Percentiles rank a stretch among this genome's conserved stretches.
Evolutionary conservation across 53 echinoderm and acorn worm genomes (phyloP).

Genomic region (Holothuria scabra): DNA sequence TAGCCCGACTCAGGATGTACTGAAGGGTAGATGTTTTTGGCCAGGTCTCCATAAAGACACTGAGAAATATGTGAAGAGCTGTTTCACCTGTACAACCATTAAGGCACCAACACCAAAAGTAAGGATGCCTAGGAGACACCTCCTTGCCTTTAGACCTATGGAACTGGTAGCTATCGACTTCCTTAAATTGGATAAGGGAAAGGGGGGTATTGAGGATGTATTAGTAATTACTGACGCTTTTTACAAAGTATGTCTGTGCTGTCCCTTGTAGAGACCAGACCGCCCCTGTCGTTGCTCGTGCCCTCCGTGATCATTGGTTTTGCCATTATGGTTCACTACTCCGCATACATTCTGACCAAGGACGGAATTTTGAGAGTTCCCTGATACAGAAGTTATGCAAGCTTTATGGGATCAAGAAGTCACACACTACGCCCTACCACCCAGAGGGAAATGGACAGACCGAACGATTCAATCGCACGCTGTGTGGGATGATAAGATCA

Average conservation of each 20-base stretch:
- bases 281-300: no score
- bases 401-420: no score
- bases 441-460: no score
- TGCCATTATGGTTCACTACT: no score
- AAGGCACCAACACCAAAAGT: constrained; percentile 60
- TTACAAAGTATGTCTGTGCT: constrained; percentile 58
- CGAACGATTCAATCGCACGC: no score
- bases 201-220: constrained; percentile 54
- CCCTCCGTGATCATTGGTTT: no score
- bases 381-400: no score
- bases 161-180: constrained; percentile 61
- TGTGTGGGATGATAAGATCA: no score
- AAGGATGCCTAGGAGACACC: constrained; percentile 47
- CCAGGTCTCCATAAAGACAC: constrained; percentile 47
- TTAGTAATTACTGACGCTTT: constrained; percentile 62
- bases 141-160: constrained; percentile 54
- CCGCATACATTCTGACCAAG: no score
- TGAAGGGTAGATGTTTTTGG: constrained; percentile 61
- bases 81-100: constrained; percentile 44
- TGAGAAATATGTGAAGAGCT: constrained; percentile 26
- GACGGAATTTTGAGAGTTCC: no score
- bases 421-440: no score
- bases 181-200: constrained; percentile 58
- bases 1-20: constrained; percentile 34
- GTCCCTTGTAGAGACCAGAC: constrained; percentile 58